Evolutionary conservation across 2,797 vertebrate genomes (phyloP), one percentile per base, ranked within the genome.

Genomic region (Glyptemys insculpta): DNA sequence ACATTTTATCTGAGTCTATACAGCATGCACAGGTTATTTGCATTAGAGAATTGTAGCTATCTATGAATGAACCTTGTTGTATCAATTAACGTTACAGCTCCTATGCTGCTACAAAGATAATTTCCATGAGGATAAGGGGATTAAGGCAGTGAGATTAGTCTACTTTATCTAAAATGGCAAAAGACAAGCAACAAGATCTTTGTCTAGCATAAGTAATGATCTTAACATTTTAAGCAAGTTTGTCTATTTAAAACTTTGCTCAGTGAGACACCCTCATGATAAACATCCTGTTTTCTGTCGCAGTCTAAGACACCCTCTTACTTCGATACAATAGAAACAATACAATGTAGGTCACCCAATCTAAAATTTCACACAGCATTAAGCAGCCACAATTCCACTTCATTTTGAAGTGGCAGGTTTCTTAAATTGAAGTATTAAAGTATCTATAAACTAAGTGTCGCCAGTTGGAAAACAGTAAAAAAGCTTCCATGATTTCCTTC

Each of bases 21-120:
- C 86, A 3, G 1, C 74, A 86, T 79, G 86, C 95, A 95, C 37
- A 86, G 89, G 89, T 83, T 52, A 92, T 95, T 97, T 98, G 97
- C 83, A 97, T 93, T 93, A 94, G 90, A 92, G 53, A 37, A 89
- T 62, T 81, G 87, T 25, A 96, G 94, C 84, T 86, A 94, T 95
- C 65, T 3, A 91, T 95, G 80, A 98, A 87, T 12, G 96, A 96
- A 98, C 91, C 52, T 91, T 97, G 92, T 96, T 99, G 97, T 98
- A 92, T 49, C 92, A 93, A 81, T 90, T 94, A 94, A 95, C 81
- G 83, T 0, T 34, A 93, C 2, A 84, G 86, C 12, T 19, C 4
- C 95, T 83, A 57, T 12, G 81, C 53, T 10, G 89, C 83, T 92
- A 92, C 68, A 90, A 90, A 92, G 91, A 96, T 88, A 80, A 93